Conservation (phyloP, 2,888 invertebrate genomes). For the Julus scanicus region DNA sequence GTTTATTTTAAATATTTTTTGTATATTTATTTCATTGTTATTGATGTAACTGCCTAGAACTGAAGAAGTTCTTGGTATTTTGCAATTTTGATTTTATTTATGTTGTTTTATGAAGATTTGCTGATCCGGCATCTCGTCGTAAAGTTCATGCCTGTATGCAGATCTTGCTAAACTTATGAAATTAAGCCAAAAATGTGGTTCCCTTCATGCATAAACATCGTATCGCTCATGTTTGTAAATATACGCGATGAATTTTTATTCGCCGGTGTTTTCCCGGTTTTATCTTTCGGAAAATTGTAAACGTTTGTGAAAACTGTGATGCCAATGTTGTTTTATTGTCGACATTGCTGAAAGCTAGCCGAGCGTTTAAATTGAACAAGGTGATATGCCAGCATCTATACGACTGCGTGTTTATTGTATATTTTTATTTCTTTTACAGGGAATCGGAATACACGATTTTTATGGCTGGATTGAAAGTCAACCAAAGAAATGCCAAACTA, state of each 20-base stretch:
- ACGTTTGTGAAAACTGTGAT: not conserved
- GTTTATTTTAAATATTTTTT: too few relatives aligned
- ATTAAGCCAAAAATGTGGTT: slow-evolving; percentile 17
- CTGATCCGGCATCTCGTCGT: not conserved
- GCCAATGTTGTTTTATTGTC: slow-evolving; percentile 33
- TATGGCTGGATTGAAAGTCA: slow-evolving; percentile 89
- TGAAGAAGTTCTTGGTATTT: too few relatives aligned
- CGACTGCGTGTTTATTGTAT: slow-evolving; percentile 40
- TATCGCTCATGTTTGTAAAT: not conserved
- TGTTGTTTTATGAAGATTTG: not conserved
- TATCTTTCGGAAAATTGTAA: slow-evolving; percentile 9
- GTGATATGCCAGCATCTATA: slow-evolving; percentile 21
- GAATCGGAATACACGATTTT: slow-evolving; percentile 92
- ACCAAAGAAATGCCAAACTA: slow-evolving; percentile 89
- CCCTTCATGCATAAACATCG: slow-evolving; percentile 10
- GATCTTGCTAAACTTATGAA: not conserved
- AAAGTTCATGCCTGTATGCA: not conserved
- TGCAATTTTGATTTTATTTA: not conserved
- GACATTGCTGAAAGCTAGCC: slow-evolving; percentile 33
- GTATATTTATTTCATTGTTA: too few relatives aligned
- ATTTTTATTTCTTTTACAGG: slow-evolving; percentile 67
- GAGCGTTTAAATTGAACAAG: slow-evolving; percentile 33
- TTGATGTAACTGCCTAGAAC: too few relatives aligned
- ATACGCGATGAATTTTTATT: slow-evolving; percentile 20
- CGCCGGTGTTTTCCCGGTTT: slow-evolving; percentile 11